Evolutionary conservation across 2,113 vertebrate genomes (phyloP).

Genomic region (Proteles cristata): DNA sequence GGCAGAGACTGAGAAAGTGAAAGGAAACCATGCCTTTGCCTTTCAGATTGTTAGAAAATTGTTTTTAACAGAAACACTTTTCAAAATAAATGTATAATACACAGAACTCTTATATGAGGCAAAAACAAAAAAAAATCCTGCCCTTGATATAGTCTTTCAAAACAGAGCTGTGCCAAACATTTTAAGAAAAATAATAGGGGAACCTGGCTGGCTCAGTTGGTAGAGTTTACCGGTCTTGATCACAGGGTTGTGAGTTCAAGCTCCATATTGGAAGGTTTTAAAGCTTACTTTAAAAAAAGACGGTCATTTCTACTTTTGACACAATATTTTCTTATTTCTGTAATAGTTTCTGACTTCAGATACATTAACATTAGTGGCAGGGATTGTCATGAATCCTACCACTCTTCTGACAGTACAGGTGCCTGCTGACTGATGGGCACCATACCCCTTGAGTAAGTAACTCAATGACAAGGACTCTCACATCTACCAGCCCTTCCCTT

Average conservation of each 20-base stretch:
- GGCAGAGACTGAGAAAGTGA: background rate
- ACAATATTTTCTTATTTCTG: background rate
- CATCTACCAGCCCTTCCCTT: slow-evolving; percentile 26
- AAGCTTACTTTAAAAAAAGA: background rate
- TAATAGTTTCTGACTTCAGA: slow-evolving; percentile 32
- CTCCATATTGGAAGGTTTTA: background rate
- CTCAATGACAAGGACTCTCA: slow-evolving; percentile 60
- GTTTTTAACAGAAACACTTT: background rate
- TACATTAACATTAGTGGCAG: slow-evolving; percentile 58
- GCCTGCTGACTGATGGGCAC: slow-evolving; percentile 21
- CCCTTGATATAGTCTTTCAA: background rate
- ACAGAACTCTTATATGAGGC: background rate
- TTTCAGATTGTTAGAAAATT: background rate
- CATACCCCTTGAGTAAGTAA: slow-evolving; percentile 39
- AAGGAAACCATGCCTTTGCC: background rate
- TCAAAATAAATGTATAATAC: background rate
- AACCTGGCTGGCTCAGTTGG: background rate
- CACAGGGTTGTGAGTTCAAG: background rate
- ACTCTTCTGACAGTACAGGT: background rate
- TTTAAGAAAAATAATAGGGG: background rate
- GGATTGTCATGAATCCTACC: slow-evolving; percentile 39
- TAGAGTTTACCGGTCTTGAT: background rate
- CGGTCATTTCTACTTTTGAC: background rate
- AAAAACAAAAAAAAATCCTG: background rate
- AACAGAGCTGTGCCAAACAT: background rate